Conservation (phyloP, 2,888 invertebrate genomes). For the Xestia ashworthii region DNA sequence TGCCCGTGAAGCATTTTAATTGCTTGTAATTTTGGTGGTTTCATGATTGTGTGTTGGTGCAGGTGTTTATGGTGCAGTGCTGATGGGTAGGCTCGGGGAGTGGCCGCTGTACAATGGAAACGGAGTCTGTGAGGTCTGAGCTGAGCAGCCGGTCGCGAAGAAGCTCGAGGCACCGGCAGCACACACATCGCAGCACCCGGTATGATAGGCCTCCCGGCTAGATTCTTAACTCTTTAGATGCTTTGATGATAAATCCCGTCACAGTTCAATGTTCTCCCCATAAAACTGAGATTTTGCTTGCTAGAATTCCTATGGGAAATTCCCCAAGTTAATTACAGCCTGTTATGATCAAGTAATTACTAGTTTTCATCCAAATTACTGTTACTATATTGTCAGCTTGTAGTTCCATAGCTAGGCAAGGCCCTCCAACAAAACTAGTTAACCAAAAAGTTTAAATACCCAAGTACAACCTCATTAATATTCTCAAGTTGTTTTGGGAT, state of each 20-base stretch:
- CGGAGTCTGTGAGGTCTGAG: conserved; percentile 98
- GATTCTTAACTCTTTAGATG: conserved; percentile 36
- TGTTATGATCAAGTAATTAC: conserved; percentile 54
- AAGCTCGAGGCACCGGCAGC: conserved; percentile 92
- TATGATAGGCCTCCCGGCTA: conserved; percentile 74
- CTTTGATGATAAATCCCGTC: background rate
- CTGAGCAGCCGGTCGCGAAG: conserved; percentile 95
- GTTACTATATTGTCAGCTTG: conserved; percentile 11
- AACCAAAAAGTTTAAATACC: conserved; percentile 4
- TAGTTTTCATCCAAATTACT: conserved; percentile 27
- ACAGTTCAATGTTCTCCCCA: conserved; percentile 5
- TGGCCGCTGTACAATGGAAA: conserved; percentile 93
- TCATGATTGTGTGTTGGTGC: conserved; percentile 77
- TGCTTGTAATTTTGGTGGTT: conserved; percentile 81
- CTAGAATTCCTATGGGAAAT: conserved; percentile 38
- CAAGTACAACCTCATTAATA: conserved; percentile 52
- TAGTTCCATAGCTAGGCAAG: conserved; percentile 4
- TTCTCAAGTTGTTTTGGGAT: conserved; percentile 51
- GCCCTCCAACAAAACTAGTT: background rate
- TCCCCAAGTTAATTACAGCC: conserved; percentile 42
- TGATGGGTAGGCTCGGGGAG: conserved; percentile 80
- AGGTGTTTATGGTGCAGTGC: conserved; percentile 76
- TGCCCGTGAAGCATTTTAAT: conserved; percentile 86
- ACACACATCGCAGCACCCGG: conserved; percentile 93
- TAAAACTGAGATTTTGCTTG: background rate